Evolutionary conservation across 2,888 invertebrate genomes (phyloP), one percentile per base, ranked within the genome.

Genomic region (Sisyra terminalis): DNA sequence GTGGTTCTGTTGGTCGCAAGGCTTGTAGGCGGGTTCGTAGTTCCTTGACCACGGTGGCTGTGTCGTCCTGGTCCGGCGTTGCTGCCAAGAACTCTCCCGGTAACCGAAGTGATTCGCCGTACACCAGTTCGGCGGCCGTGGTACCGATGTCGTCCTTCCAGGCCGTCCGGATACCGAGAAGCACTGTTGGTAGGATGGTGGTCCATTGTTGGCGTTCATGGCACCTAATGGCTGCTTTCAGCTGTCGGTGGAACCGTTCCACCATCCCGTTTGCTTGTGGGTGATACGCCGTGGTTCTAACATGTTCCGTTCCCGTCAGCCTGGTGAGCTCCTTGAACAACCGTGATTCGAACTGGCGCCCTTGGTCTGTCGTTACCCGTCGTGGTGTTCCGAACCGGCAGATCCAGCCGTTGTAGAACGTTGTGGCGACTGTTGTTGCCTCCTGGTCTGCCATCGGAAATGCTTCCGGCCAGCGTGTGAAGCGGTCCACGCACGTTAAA

Each of bases 361-460:
- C 55, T 45, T 52, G 53, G 44, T 59, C 57, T 2, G 55, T 51
- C 1, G 55, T 55, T 11, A 59, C 51, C 8, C 44, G 42, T 2
- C 44, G 37, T 1, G 58, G 57, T 2, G 50, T 46, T 3, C 58
- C 56, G 42, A 53, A 60, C 3, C 53, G 46, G 2, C 52, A 35
- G 3, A 60, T 47, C 56, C 57, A 58, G 3, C 47, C 36, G 2
- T 15, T 18, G 30, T 49, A 47, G 24, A 59, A 52, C 0, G 50
- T 49, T 1, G 42, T 32, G 1, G 55, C 53, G 1, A 56, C 50
- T 0, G 55, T 55, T 24, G 50, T 49, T 1, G 56, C 54, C 10
- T 50, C 47, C 24, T 54, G 53, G 44, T 60, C 47, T 15, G 37
- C 36, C 2, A 59, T 17, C 1, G 59, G 58, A 9, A 53, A 45